Conservation (phyloP, 1,140 invertebrate genomes). For the Cherax destructor region DNA sequence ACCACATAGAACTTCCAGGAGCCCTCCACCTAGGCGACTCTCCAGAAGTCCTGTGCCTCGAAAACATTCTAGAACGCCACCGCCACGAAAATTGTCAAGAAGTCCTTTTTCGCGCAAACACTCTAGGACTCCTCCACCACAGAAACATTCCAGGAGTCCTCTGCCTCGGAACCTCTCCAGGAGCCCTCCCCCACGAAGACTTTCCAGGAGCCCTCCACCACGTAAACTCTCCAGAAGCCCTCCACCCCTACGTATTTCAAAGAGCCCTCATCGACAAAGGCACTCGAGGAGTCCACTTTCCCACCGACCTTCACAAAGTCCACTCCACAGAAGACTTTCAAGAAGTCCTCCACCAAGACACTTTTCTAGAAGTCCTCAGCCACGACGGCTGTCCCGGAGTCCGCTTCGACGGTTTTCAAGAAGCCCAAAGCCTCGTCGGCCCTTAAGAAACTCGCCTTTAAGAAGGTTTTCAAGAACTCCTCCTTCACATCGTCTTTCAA, state of each 20-base stretch:
- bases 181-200: conserved; percentile 10
- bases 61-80: conserved; percentile 24
- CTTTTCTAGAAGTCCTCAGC: conserved; percentile 33
- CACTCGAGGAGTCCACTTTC: conserved; percentile 24
- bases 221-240: conserved; percentile 25
- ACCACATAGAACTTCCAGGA: conserved; percentile 2
- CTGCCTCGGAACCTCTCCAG: conserved; percentile 9
- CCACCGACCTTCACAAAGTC: conserved; percentile 26
- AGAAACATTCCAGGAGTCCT: conserved; percentile 33
- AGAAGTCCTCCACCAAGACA: conserved; percentile 16
- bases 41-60: conserved; percentile 31
- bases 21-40: conserved; percentile 21
- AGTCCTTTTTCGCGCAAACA: conserved; percentile 27
- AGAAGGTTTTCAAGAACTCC: conserved; percentile 36
- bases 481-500: conserved; percentile 4
- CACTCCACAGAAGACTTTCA: conserved; percentile 11
- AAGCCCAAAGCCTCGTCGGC: conserved; percentile 14
- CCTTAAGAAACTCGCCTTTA: conserved; percentile 10
- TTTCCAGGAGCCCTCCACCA: conserved; percentile 32
- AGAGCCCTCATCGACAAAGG: conserved; percentile 22
- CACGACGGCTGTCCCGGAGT: conserved; percentile 20
- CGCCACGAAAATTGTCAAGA: not conserved
- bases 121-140: conserved; percentile 20
- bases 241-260: conserved; percentile 1
- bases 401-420: conserved; percentile 39